A percentile compares a stretch with the other conserved stretches of the same genome.
phyloP scores from a whole-genome alignment of 2,888 invertebrate species.

The Folsomia manolachei region DNA sequence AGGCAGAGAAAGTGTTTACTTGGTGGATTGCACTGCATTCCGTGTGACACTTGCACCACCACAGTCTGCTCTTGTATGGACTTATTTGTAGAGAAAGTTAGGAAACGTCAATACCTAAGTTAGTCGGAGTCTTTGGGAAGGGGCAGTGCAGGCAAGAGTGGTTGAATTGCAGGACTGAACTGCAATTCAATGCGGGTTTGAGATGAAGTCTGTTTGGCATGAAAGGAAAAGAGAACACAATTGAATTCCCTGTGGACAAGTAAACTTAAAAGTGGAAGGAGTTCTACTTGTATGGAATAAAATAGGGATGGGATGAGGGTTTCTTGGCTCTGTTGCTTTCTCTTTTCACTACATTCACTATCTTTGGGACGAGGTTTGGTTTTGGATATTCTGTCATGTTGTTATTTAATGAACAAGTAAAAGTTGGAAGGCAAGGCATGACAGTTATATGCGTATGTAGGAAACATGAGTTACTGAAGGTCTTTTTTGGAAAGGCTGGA shows the following conservation, averaged over 20 bases:
- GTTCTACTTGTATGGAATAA: too few species aligned
- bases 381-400: neutral
- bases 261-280: slow-evolving; percentile 15
- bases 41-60: too few species aligned
- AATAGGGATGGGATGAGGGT: neutral
- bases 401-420: too few species aligned
- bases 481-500: too few species aligned
- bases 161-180: neutral
- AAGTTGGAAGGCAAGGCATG: too few species aligned
- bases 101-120: too few species aligned
- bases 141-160: neutral
- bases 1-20: neutral
- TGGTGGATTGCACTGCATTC: neutral
- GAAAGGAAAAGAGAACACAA: slow-evolving; percentile 1
- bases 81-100: neutral
- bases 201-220: neutral
- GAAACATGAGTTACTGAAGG: too few species aligned
- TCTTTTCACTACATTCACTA: too few species aligned
- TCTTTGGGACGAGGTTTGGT: neutral
- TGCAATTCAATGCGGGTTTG: neutral
- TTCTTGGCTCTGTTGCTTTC: too few species aligned
- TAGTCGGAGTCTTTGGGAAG: too few species aligned
- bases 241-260: slow-evolving; percentile 17
- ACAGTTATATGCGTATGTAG: too few species aligned
- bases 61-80: too few species aligned